Base-by-base conservation (phyloP, 2,888 invertebrate genomes). In the Lasiommata megera region DNA sequence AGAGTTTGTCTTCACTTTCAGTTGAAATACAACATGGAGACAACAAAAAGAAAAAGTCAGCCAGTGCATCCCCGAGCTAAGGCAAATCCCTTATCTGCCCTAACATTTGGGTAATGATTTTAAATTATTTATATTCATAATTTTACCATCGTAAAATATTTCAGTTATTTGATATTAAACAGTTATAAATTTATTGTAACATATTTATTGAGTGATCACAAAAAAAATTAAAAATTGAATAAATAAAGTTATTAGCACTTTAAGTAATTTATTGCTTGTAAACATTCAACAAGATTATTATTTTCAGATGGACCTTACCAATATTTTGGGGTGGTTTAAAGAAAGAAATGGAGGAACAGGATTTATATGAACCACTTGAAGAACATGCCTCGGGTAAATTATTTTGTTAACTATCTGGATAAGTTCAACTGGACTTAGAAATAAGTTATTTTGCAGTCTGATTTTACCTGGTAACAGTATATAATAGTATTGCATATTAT, bases 281-380 rank as follows among this genome's bases (percentile, higher is more conserved):
- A 34, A 11, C 11, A 34, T 9, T 34, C 34, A 11, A 34, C 34
- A 9, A 11, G 11, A 6, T n/a, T 18, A 18, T 11, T 41, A 18
- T 41, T 74, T 80, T 60, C 79, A 95, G 95, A 88, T 97, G 96
- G 93, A 94, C 96, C 0, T 83, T 96, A 72, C 94, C 94, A 28
- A 92, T 96, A 74, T 96, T 97, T 84, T 93, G 93, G 76, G 93
- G 94, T 76, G 96, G 97, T 1, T 92, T 94, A 67, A 93, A 92
- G 67, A 95, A 94, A 73, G 93, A 94, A 65, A 81, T 97, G 67
- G 95, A 94, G 63, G 90, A 94, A 60, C 89, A 93, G 55, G 97
- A 97, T 84, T 88, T 97, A 1, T 96, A 94, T 82, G 93, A 94
- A 76, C 94, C 96, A 11, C 80, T 97, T 36, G 92, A 92, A 61